Evolutionary conservation across 1,140 invertebrate species (phyloP).

Genomic region (Acromyrmex charruanus): DNA sequence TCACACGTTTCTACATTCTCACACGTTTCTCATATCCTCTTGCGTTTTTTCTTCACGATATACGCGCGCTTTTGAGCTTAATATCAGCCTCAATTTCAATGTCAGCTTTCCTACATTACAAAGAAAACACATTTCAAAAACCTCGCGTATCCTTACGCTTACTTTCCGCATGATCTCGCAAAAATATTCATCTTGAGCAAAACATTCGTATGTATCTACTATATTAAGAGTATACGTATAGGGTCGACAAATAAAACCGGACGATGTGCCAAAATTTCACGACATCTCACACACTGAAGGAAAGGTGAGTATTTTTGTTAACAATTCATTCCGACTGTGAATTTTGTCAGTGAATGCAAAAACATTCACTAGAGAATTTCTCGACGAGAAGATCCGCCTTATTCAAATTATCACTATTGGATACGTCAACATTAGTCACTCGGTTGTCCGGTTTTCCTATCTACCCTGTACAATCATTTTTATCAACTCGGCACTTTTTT

Average conservation of each 20-base stretch:
- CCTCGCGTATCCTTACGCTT: constrained; percentile 60
- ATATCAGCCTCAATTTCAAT: constrained; percentile 78
- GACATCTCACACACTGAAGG: neutral
- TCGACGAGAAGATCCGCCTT: neutral
- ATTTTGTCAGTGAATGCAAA: neutral
- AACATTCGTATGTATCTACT: constrained; percentile 75
- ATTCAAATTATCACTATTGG: constrained; percentile 4
- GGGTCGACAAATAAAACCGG: constrained; percentile 63
- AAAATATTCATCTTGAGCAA: constrained; percentile 79
- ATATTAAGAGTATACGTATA: constrained; percentile 68
- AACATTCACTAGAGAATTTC: neutral
- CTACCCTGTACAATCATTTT: constrained; percentile 66
- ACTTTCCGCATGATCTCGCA: constrained; percentile 64
- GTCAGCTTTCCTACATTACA: constrained; percentile 81
- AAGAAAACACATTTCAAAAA: constrained; percentile 77
- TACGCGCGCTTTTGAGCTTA: constrained; percentile 78
- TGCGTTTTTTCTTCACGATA: constrained; percentile 54
- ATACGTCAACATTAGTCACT: neutral
- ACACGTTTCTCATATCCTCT: constrained; percentile 4
- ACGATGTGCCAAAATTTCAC: constrained; percentile 42
- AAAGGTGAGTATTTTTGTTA: neutral
- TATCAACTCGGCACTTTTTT: constrained; percentile 41
- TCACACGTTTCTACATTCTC: neutral
- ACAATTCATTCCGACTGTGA: neutral
- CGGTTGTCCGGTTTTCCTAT: constrained; percentile 54